Percentiles rank a stretch among this genome's conserved stretches.
phyloP scores from a whole-genome alignment of 2,888 invertebrate species.

The Noctua comes region DNA sequence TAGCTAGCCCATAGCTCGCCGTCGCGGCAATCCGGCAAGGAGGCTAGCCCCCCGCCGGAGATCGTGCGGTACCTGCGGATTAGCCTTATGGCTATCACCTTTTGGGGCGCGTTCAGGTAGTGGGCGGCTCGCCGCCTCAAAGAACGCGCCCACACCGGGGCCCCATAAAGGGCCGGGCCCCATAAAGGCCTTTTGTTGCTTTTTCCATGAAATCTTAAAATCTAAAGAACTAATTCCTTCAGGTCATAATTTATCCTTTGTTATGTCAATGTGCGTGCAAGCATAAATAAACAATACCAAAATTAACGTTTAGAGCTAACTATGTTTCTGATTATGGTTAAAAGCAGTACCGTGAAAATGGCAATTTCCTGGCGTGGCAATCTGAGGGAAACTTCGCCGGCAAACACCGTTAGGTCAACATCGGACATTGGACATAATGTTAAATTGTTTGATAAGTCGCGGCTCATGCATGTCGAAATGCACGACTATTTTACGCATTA shows the following conservation, averaged over 20 bases:
- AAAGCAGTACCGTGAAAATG: not conserved
- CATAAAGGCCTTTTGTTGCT: not conserved
- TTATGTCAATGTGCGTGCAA: not conserved
- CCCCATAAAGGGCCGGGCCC: no score
- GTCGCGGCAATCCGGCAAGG: no score
- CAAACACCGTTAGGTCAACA: constrained; percentile 16
- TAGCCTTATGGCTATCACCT: no score
- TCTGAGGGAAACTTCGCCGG: not conserved
- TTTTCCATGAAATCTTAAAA: not conserved
- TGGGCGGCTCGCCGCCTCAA: no score
- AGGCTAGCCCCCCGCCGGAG: no score
- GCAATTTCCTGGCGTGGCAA: constrained; percentile 1
- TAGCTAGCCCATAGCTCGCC: no score
- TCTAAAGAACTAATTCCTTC: not conserved
- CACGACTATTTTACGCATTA: constrained; percentile 4
- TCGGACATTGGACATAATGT: constrained; percentile 6
- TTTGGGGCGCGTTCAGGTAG: no score
- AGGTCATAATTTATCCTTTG: not conserved
- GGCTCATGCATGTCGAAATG: constrained; percentile 6
- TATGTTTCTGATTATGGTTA: not conserved
- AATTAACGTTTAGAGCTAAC: not conserved
- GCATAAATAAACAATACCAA: not conserved
- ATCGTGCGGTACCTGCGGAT: no score
- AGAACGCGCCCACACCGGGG: no score
- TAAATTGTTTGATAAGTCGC: constrained; percentile 15